Evolutionary conservation across 2,888 invertebrate genomes (phyloP).

Genomic region (Schizaphis graminum): DNA sequence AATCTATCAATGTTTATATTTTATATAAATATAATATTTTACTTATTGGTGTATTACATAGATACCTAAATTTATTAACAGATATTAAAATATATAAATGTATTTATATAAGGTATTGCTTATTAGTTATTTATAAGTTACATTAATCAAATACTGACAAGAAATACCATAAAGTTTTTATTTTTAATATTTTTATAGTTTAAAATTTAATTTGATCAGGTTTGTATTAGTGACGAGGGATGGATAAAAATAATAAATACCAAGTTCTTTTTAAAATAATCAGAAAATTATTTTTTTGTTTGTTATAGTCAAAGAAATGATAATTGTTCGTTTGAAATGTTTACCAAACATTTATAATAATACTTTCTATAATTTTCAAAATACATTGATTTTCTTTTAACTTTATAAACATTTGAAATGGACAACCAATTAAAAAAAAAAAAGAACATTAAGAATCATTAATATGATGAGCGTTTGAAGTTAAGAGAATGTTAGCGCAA

Average conservation of each 20-base stretch:
- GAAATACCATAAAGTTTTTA: background rate
- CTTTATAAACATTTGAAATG: background rate
- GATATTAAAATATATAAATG: no score
- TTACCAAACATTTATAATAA: background rate
- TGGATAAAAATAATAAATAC: background rate
- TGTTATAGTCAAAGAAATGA: background rate
- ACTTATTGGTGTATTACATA: background rate
- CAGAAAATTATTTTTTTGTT: background rate
- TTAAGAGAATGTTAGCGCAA: background rate
- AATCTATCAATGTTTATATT: background rate
- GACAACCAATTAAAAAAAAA: background rate
- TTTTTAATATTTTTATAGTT: background rate
- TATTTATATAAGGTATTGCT: no score
- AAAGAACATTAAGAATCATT: no score
- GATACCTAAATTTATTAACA: background rate
- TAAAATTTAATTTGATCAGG: background rate
- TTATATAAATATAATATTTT: background rate
- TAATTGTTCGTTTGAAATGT: background rate
- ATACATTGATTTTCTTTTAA: background rate
- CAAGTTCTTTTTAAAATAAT: background rate
- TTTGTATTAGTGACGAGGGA: no score
- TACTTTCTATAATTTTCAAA: background rate
- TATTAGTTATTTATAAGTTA: background rate
- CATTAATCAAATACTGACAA: background rate
- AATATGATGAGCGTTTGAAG: background rate